phyloP scores from a whole-genome alignment of 2,797 vertebrate species.

The Ctenopoma kingsleyae region DNA sequence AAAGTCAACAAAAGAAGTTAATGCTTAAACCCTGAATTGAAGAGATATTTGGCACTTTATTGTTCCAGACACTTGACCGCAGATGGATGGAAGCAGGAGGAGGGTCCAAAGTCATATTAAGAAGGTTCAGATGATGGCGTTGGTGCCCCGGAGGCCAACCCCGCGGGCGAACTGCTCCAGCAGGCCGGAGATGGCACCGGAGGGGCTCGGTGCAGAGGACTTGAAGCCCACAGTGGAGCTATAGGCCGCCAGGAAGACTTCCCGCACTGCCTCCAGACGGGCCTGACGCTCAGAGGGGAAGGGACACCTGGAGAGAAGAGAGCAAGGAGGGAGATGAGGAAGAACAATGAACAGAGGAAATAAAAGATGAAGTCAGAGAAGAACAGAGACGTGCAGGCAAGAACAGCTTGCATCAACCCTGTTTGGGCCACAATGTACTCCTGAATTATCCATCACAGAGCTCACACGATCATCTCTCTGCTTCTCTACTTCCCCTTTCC shows the following conservation, averaged over 20 bases:
- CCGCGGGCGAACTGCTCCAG: slow-evolving; percentile 97
- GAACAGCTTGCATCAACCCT: neutral
- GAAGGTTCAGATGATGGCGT: slow-evolving; percentile 87
- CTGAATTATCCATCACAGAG: slow-evolving; percentile 25
- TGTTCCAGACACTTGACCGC: slow-evolving; percentile 42
- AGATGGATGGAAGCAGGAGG: slow-evolving; percentile 39
- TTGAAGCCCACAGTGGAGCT: slow-evolving; percentile 94
- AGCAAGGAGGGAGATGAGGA: neutral
- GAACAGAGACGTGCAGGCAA: neutral
- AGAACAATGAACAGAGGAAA: neutral
- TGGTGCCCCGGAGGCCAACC: slow-evolving; percentile 91
- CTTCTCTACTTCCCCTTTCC: neutral
- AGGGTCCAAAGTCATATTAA: slow-evolving; percentile 43
- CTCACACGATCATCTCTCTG: neutral
- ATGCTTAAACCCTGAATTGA: slow-evolving; percentile 56
- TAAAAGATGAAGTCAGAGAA: neutral
- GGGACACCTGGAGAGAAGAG: slow-evolving; percentile 81
- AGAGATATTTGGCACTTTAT: slow-evolving; percentile 81
- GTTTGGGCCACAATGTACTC: slow-evolving; percentile 10
- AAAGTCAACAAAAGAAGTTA: slow-evolving; percentile 14
- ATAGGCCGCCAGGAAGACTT: slow-evolving; percentile 93
- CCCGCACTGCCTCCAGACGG: slow-evolving; percentile 93
- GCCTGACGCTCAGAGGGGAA: slow-evolving; percentile 87
- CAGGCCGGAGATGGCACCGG: slow-evolving; percentile 93
- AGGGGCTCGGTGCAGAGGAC: slow-evolving; percentile 89